Evolutionary conservation across 2,888 invertebrate species (phyloP).

Genomic region (Drepanosiphum platanoidis): DNA sequence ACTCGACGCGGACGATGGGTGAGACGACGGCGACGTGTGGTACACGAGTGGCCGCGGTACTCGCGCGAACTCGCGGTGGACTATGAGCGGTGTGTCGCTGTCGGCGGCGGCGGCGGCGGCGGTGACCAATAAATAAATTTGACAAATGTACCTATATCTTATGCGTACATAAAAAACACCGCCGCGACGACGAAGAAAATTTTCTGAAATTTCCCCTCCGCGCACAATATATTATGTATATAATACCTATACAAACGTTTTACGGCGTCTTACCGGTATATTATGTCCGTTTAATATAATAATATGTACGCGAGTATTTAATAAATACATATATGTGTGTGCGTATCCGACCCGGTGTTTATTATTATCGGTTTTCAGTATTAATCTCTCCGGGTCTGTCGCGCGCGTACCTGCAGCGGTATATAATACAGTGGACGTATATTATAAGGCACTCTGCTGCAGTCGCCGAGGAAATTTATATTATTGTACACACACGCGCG

Average conservation of each 20-base stretch:
- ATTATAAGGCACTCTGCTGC: not conserved
- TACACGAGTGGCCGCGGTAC: not conserved
- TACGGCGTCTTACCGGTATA: not conserved
- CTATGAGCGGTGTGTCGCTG: not conserved
- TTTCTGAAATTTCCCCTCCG: conserved; percentile 1
- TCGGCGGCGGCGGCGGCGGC: not conserved
- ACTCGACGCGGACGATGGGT: not conserved
- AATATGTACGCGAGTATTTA: not conserved
- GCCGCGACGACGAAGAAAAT: conserved; percentile 4
- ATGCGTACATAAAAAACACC: not conserved
- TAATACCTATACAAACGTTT: not conserved
- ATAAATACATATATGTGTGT: not conserved
- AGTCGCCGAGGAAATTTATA: not conserved
- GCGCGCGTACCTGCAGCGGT: not conserved
- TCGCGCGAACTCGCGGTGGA: not conserved
- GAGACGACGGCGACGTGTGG: too few species aligned
- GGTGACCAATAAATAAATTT: conserved; percentile 33
- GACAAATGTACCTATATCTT: conserved; percentile 2
- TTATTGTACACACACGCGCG: not conserved
- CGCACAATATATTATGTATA: not conserved
- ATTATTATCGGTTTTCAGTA: conserved; percentile 1
- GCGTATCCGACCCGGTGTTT: not conserved
- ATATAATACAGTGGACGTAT: not conserved
- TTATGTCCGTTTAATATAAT: not conserved
- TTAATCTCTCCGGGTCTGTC: not conserved